Evolutionary conservation across 1,140 invertebrate species (phyloP).

Genomic region (Cotesia vestalis): DNA sequence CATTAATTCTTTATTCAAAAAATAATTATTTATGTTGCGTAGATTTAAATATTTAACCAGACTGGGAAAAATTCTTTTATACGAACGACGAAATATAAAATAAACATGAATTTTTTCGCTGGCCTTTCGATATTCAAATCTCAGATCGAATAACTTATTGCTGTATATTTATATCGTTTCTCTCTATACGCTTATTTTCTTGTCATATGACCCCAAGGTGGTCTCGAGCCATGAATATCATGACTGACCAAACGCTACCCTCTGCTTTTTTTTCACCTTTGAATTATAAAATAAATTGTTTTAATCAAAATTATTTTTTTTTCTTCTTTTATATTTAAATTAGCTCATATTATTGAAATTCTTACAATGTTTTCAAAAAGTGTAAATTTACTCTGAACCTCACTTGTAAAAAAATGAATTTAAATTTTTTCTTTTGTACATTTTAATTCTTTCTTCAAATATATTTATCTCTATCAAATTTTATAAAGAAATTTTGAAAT

Average conservation of each 20-base stretch:
- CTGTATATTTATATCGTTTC: constrained; percentile 48
- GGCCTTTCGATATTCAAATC: constrained; percentile 61
- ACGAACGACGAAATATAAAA: constrained; percentile 54
- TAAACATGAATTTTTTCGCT: constrained; percentile 62
- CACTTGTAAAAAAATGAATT: too few relatives aligned
- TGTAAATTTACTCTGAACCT: too few relatives aligned
- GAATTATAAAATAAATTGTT: background rate
- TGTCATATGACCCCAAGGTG: constrained; percentile 53
- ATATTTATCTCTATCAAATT: too few relatives aligned
- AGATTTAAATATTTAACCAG: background rate
- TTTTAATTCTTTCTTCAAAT: too few relatives aligned
- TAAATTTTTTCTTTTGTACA: too few relatives aligned
- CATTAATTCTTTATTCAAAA: constrained; percentile 16
- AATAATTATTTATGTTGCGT: constrained; percentile 13
- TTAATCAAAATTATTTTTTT: background rate
- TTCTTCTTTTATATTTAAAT: too few relatives aligned
- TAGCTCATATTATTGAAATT: too few relatives aligned
- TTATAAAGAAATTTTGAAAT: too few relatives aligned
- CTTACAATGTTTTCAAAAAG: too few relatives aligned
- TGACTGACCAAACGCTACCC: constrained; percentile 62
- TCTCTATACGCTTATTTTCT: background rate
- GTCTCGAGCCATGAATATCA: constrained; percentile 67
- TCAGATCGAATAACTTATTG: constrained; percentile 60
- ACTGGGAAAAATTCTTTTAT: constrained; percentile 31
- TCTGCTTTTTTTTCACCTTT: constrained; percentile 21